A percentile compares a stretch with the other conserved stretches of the same genome.
Conservation (phyloP, 1,140 invertebrate genomes). For the Pseudomyrmex sp. region DNA sequence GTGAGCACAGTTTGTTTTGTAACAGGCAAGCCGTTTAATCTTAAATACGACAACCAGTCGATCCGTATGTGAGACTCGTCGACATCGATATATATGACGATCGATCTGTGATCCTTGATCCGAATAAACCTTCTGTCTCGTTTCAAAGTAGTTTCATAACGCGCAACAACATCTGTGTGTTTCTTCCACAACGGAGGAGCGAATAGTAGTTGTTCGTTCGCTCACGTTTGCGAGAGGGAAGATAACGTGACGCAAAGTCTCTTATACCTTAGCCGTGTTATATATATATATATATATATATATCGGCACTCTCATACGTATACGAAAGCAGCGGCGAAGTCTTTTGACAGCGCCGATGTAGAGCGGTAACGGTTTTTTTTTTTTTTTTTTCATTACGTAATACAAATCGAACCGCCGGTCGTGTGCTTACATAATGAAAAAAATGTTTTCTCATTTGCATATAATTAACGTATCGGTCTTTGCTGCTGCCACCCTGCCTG, state of each 20-base stretch:
- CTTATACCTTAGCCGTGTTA: background rate
- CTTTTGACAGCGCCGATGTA: slow-evolving; percentile 31
- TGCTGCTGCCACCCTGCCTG: background rate
- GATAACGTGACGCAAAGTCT: background rate
- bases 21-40: slow-evolving; percentile 36
- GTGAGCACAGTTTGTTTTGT: background rate
- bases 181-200: slow-evolving; percentile 66
- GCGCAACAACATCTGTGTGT: slow-evolving; percentile 59
- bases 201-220: slow-evolving; percentile 73
- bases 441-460: slow-evolving; percentile 46
- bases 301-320: slow-evolving; percentile 12
- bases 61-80: slow-evolving; percentile 47
- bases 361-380: slow-evolving; percentile 8
- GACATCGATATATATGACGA: slow-evolving; percentile 43
- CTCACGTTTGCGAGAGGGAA: background rate
- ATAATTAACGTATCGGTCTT: slow-evolving; percentile 41
- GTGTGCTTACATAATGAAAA: slow-evolving; percentile 35
- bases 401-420: background rate
- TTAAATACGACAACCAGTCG: slow-evolving; percentile 29
- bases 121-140: slow-evolving; percentile 71
- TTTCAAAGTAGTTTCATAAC: slow-evolving; percentile 70
- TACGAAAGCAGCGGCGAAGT: slow-evolving; percentile 4
- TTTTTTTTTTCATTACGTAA: slow-evolving; percentile 12
- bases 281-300: background rate
- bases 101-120: slow-evolving; percentile 73